Evolutionary conservation across 1,140 invertebrate species (phyloP).

Genomic region (Cherax destructor): DNA sequence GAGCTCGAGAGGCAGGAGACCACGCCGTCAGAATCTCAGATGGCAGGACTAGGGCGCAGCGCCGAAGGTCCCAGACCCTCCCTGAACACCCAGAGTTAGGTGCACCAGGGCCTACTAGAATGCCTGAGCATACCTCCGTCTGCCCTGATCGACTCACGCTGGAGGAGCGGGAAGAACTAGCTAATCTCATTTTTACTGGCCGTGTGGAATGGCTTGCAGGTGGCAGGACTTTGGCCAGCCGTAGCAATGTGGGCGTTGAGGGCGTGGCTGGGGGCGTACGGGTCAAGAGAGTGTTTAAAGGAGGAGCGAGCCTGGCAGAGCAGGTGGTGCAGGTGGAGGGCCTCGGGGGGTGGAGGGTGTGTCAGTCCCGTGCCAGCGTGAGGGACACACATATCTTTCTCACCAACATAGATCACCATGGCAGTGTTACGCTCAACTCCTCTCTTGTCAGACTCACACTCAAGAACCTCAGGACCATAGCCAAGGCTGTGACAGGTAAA

Average conservation of each 20-base stretch:
- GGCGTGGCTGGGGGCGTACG: conserved; percentile 47
- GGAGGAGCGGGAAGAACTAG: conserved; percentile 31
- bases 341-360: conserved; percentile 44
- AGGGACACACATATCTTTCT: conserved; percentile 60
- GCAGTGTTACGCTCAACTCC: conserved; percentile 43
- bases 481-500: conserved; percentile 28
- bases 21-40: conserved; percentile 15
- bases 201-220: conserved; percentile 50
- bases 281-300: conserved; percentile 57
- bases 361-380: conserved; percentile 43
- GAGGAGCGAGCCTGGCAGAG: conserved; percentile 7
- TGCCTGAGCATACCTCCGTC: neutral
- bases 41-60: conserved; percentile 7
- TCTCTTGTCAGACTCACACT: conserved; percentile 55
- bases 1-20: conserved; percentile 16
- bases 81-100: neutral
- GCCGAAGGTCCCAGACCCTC: conserved; percentile 6
- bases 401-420: conserved; percentile 25
- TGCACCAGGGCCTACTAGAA: neutral
- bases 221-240: conserved; percentile 21
- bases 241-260: conserved; percentile 15
- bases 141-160: conserved; percentile 42
- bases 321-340: conserved; percentile 34
- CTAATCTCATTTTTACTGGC: conserved; percentile 49
- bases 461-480: conserved; percentile 44